Base-by-base conservation (phyloP, 2,113 vertebrate genomes). In the Butorides virescens region DNA sequence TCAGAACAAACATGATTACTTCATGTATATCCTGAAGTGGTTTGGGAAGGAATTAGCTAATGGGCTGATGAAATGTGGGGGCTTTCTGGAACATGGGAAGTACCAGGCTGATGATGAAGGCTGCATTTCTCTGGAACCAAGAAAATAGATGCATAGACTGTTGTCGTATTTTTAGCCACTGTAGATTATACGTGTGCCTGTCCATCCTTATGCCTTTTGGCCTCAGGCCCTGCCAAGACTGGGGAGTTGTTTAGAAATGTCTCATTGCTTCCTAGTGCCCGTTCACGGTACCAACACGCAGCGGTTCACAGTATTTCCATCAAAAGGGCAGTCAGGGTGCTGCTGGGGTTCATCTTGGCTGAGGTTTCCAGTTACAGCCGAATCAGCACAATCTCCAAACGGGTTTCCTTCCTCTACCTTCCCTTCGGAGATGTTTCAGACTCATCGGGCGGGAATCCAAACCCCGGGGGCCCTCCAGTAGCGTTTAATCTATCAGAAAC, bases 31-130 rank as follows among this genome's bases (percentile, higher is more conserved):
- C 59, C 72, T 93, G 88, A 92, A 75, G 42, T 91, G 94, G 72
- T 96, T 93, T 27, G 62, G 86, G 62, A 97, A 96, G 58, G 42
- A 91, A 61, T 87, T 66, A 66, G 83, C 81, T 79, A 89, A 91
- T 14, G 65, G 61, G 30, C 80, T 96, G 37, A 72, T 72, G 52
- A 95, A 88, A 82, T 13, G 32, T 70, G 37, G 62, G 76, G 83
- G 55, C 19, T 97, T 93, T 86, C 58, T 81, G 73, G 73, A 72
- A 81, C 50, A 58, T 0, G 29, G 73, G 55, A 91, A 95, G 42
- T 76, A 90, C 88, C 86, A 50, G 72, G 46, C 76, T 92, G 66
- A 72, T 58, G 68, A 49, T 14, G 49, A 91, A 37, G 39, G 53
- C 62, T 26, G 8, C 10, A 2, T 79, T 85, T 56, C 62, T 72